Evolutionary conservation across 35 echinoderm and acorn worm genomes (phyloP).

Genomic region (Holothuria glaberrima): DNA sequence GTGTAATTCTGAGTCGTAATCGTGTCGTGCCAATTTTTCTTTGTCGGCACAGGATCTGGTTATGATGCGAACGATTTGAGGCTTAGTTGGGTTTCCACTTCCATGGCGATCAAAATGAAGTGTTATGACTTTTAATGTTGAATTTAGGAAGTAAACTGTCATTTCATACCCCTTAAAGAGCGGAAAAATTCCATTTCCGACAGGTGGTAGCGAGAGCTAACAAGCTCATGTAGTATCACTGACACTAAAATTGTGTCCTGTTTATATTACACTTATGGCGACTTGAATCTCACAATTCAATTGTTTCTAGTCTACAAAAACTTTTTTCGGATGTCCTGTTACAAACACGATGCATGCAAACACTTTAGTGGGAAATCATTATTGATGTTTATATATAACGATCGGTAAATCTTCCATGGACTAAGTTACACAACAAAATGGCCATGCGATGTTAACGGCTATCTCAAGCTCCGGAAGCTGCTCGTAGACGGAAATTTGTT

Average conservation of each 20-base stretch:
- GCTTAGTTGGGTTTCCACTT: slow-evolving; percentile 3
- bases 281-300: slow-evolving; percentile 25
- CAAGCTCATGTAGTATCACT: neutral
- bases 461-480: too few relatives aligned
- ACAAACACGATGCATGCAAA: slow-evolving; percentile 31
- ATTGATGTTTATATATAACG: slow-evolving; percentile 46
- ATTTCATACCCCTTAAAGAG: slow-evolving; percentile 40
- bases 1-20: too few relatives aligned
- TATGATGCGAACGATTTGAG: neutral
- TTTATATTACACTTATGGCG: slow-evolving; percentile 46
- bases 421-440: slow-evolving; percentile 9
- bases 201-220: slow-evolving; percentile 42
- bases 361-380: slow-evolving; percentile 42
- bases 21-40: too few relatives aligned
- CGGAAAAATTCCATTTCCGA: slow-evolving; percentile 38
- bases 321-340: slow-evolving; percentile 31
- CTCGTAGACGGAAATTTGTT: slow-evolving; percentile 14
- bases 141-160: slow-evolving; percentile 47
- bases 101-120: slow-evolving; percentile 26
- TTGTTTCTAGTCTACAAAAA: neutral
- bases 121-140: slow-evolving; percentile 52
- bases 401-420: slow-evolving; percentile 10
- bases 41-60: too few relatives aligned
- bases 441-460: neutral
- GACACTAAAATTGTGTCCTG: slow-evolving; percentile 39